phyloP scores from a whole-genome alignment of 64 coral and sea anemone genomes.

The Stylophora pistillata region DNA sequence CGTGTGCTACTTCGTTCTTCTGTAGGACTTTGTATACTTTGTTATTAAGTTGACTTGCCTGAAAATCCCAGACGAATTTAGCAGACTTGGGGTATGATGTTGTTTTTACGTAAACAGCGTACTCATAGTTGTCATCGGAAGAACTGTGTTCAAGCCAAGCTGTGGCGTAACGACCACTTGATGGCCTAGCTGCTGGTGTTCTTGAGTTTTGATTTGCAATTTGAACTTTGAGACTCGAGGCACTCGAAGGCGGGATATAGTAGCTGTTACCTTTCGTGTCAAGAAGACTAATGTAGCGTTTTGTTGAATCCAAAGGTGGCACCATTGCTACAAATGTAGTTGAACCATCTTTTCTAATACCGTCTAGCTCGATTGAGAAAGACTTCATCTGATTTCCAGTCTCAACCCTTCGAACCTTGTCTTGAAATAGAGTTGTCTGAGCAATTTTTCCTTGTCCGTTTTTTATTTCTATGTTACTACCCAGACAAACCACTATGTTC shows the following conservation, averaged over 20 bases:
- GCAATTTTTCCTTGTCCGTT: neutral
- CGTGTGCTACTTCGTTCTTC: neutral
- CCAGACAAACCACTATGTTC: neutral
- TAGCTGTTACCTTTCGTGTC: slow-evolving; percentile 50
- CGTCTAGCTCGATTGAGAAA: neutral
- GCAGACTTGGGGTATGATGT: neutral
- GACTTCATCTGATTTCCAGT: neutral
- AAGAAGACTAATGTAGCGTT: neutral
- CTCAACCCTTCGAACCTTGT: neutral
- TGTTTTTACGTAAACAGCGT: slow-evolving; percentile 1
- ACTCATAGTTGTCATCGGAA: neutral
- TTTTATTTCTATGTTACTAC: neutral
- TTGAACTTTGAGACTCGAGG: slow-evolving; percentile 17
- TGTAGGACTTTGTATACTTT: neutral
- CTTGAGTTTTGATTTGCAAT: slow-evolving; percentile 36
- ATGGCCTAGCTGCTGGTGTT: neutral
- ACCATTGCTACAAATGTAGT: neutral
- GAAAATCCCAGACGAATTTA: neutral
- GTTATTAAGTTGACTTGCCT: neutral
- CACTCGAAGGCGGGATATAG: slow-evolving; percentile 18
- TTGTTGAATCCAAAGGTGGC: neutral
- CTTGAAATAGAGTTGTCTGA: slow-evolving; percentile 70
- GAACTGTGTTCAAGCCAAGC: slow-evolving; percentile 45
- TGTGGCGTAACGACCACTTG: slow-evolving; percentile 32
- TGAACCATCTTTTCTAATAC: neutral